Evolutionary conservation across 2,888 invertebrate species (phyloP), one percentile per base, ranked within the genome.

Genomic region (Orthosia gothica): DNA sequence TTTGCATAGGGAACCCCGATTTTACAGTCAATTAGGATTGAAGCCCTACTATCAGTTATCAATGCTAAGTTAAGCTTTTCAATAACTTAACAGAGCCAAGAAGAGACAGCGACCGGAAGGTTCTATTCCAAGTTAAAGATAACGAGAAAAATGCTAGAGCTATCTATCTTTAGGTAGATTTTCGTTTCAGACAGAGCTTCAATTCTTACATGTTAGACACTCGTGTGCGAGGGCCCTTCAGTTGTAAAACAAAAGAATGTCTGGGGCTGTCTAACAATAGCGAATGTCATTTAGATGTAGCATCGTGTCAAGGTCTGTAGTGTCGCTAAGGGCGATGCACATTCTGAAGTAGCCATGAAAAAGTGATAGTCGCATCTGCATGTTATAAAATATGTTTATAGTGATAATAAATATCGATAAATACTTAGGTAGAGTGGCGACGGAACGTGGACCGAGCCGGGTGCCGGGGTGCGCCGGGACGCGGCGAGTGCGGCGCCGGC

Each of bases 201-300:
- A 83, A 77, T 82, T 81, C 74, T 76, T 76, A 72, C 74, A 85
- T 66, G 82, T 85, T 81, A 86, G 73, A 78, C 74, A 78, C 75
- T 81, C 64, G 74, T 81, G 78, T 70, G 65, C 77, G 52, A 76
- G 65, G 66, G 66, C 86, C 74, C 89, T 88, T 88, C 82, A 86
- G 79, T 62, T 75, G 73, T 73, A 54, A 87, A 89, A 90, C 90
- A 90, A 90, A 89, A 89, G 90, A 89, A 84, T 83, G 81, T 83
- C 88, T 89, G 88, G 73, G 70, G 79, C 70, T 74, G 77, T 67
- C 82, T 82, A 87, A 89, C 89, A 90, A 90, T 89, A 88, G 88
- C 82, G 87, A 84, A 89, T 88, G 86, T 87, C 84, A 88, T 89
- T 88, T 89, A 85, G 82, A 85, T 81, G 76, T 82, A 78, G 81